These are phyloP conservation scores for Tetragonula clypearis DNA, from an alignment of 1,140 invertebrate genomes.

Conservation along the genomic window DNA sequence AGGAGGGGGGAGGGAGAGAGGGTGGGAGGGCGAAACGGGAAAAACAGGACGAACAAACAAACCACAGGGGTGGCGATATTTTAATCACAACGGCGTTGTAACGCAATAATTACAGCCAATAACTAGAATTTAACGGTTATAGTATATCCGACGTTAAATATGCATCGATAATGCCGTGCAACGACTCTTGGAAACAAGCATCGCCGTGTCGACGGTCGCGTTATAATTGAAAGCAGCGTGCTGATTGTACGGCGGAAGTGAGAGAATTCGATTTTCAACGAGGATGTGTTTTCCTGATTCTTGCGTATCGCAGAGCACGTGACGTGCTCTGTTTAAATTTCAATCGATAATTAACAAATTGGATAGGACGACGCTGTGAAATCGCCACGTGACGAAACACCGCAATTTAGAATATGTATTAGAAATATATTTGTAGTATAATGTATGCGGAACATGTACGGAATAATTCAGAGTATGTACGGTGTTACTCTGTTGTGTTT, in stretches of 20 bases:
- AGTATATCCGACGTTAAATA: conserved; percentile 17
- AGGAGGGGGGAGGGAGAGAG: too few relatives aligned
- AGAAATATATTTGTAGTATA: too few relatives aligned
- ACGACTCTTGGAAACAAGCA: conserved; percentile 25
- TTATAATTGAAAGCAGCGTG: conserved; percentile 33
- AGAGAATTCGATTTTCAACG: conserved; percentile 18
- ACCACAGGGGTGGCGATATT: background rate
- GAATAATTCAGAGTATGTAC: too few relatives aligned
- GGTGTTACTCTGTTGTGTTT: too few relatives aligned
- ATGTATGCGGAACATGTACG: too few relatives aligned
- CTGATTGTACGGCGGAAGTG: background rate
- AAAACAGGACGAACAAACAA: background rate
- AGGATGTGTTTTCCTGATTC: background rate
- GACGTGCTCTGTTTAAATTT: conserved; percentile 18
- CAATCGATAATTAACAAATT: conserved; percentile 11
- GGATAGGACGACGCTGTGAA: background rate
- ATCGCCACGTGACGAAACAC: background rate
- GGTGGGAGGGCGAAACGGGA: background rate
- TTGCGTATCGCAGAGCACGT: background rate
- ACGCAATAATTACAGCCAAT: conserved; percentile 26
- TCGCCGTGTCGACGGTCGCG: background rate
- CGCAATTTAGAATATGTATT: background rate
- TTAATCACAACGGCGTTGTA: conserved; percentile 2
- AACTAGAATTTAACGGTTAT: conserved; percentile 20
- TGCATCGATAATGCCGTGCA: conserved; percentile 22